Base-by-base conservation (phyloP, 2,113 vertebrate genomes). In the Athene cunicularia region DNA sequence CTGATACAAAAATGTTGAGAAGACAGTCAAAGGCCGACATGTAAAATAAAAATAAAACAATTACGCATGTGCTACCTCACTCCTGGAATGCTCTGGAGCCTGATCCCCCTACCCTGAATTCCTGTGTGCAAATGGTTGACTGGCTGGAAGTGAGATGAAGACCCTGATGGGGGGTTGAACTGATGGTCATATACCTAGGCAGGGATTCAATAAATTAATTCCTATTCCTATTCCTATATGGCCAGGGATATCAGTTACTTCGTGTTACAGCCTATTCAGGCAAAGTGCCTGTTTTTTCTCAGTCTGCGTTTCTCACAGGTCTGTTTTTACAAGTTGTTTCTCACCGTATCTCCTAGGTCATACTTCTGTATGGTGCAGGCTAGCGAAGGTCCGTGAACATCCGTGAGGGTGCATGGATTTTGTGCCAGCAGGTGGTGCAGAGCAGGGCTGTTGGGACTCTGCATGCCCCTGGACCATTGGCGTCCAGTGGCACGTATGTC, bases 1-100 rank as follows among this genome's bases (percentile, higher is more conserved):
- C 98, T 98, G 96, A 9, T 41, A 28, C 24, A 17, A 27, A 76
- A 88, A 7, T 2, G 91, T 64, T 56, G 94, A 73, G 30, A 43
- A 33, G 30, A 55, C 11, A 43, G 84, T 50, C 11, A 80, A 28
- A 77, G 39, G 39, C 19, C 59, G 28, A 27, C 14, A 2, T 3
- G 17, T 49, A 20, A 73, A 72, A 64, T 4, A 24, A 17, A 55
- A 45, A 15, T 2, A 39, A 33, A 28, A 13, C 26, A 11, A 5
- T 37, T 5, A 12, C 2, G 2, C 1, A 6, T 2, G 2, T 66
- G 45, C 43, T 41, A 6, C 17, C 41, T n/a, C 8, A 4, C 9
- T 14, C 5, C 0, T 1, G 27, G 63, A 12, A 3, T 8, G 47
- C 35, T 16, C 55, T 11, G 32, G 5, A 32, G 26, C 26, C 23